Base-by-base conservation (phyloP, 2,888 invertebrate genomes). In the Strigamia maritima region DNA sequence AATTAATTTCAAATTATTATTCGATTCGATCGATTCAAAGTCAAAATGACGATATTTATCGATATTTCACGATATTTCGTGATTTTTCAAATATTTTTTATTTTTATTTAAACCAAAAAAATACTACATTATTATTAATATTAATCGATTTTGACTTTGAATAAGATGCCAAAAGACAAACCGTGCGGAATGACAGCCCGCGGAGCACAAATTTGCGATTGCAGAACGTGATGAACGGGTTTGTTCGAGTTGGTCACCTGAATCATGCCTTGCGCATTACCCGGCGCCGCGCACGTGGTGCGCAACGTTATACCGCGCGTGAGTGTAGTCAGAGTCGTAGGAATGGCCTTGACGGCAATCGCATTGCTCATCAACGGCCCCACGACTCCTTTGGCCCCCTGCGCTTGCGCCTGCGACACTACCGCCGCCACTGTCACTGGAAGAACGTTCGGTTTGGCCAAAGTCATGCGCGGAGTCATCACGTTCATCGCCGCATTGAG, bases 241-340 rank as follows among this genome's bases (percentile, higher is more conserved):
- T 49, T 49, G 10, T 40, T 26, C 40, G 77, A 14, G 12, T 4
- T 49, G 1, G 77, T 76, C 10, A 76, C 76, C 35, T 76, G 76
- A 76, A 76, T 28, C 14, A 35, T 76, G n/a, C 77, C 77, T 3
- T 49, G 44, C 16, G 54, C 10, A 22, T 49, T 54, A 0, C 54
- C 77, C 28, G 44, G 77, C 14, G 78, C 28, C 28, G 78, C n/a
- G 8, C 65, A 40, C 6, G 78, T 22, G 26, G 78, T 78, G 60
- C 65, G 78, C 26, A 78, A 22, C 16, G 78, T 65, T 0, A 78
- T 26, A 12, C 26, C 28, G 4, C 78, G 2, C 22, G 78, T 10
- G 8, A 78, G 28, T 6, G 78, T 6, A 0, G 78, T 19, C 28
- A 78, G 7, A 2, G 65, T 78, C 0, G 65, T 65, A 2, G 78